Evolutionary conservation across 2,113 vertebrate species (phyloP), one percentile per base, ranked within the genome.

Genomic region (Blennius ocellaris): DNA sequence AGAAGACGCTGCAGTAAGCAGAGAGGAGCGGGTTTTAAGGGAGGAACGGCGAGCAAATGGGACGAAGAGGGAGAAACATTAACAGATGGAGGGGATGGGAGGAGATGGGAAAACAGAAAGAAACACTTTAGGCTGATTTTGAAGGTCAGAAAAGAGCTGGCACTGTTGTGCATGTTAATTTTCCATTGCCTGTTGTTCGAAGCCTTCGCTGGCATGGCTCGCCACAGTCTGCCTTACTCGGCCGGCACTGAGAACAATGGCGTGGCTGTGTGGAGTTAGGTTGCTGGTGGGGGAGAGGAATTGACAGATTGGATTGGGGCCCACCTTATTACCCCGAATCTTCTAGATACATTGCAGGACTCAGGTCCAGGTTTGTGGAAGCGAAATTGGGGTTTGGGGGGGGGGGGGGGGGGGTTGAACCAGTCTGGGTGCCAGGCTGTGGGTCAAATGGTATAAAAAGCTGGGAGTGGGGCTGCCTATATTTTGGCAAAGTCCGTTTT

Each of bases 1-100:
- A 69, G 95, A 94, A 11, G 95, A 94, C 49, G 96, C 97, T 97
- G 81, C 8, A 36, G 83, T 77, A 30, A 79, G 53, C 38, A 53
- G 15, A 52, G 16, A 10, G 45, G 49, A 21, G 50, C 4, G 59
- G 36, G 56, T 52, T 79, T 81, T 30, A 30, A 69, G 51, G 36
- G 17, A 69, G 44, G 10, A 47, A 54, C 11, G 30, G 11, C 48
- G 0, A 64, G 51, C 16, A 30, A 58, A 47, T 47, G n/a, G 48
- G 47, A 56, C 51, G 58, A 17, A 12, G 30, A 54, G n/a, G 68
- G 12, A 70, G 61, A 69, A 74, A 78, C 21, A 61, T 51, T 30
- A 21, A 64, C 17, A 67, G 44, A 73, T 50, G 55, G 45, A 76
- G 7, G 8, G 14, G 8, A n/a, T 2, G 11, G n/a, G 53, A 57